Percentiles rank a stretch among this genome's conserved stretches.
Conservation (phyloP, 2,797 vertebrate genomes). For the Geotrypetes seraphini region DNA sequence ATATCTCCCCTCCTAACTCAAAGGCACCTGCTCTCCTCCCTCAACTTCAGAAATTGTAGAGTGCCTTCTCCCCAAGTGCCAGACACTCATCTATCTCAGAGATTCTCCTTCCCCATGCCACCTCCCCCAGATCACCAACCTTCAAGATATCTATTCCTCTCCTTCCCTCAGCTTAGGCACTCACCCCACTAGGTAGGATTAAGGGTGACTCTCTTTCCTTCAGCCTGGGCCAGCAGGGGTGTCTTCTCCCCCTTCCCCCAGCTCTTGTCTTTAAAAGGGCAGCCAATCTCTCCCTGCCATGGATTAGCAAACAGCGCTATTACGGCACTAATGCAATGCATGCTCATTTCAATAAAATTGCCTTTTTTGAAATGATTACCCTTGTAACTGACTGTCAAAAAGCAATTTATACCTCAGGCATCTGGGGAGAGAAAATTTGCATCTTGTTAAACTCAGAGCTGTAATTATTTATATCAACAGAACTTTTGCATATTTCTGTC, state of each 20-base stretch:
- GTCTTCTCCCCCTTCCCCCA: too few relatives aligned
- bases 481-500: constrained; percentile 43
- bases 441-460: constrained; percentile 47
- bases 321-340: background rate
- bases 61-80: too few relatives aligned
- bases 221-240: too few relatives aligned
- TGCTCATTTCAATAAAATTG: constrained; percentile 43
- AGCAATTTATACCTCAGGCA: constrained; percentile 42
- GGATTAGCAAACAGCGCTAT: background rate
- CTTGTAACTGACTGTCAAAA: constrained; percentile 51
- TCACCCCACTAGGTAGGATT: too few relatives aligned
- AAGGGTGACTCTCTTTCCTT: too few relatives aligned
- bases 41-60: too few relatives aligned
- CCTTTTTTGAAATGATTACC: constrained; percentile 51
- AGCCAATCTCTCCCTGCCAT: background rate
- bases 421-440: constrained; percentile 45
- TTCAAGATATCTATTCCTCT: background rate
- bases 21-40: too few relatives aligned
- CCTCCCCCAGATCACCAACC: background rate
- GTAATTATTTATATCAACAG: constrained; percentile 53
- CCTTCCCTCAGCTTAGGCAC: background rate
- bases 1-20: too few relatives aligned
- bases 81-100: background rate
- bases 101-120: background rate
- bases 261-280: too few relatives aligned